Base-by-base conservation (phyloP, 2,888 invertebrate species). In the Aleiodes leptofemur region DNA sequence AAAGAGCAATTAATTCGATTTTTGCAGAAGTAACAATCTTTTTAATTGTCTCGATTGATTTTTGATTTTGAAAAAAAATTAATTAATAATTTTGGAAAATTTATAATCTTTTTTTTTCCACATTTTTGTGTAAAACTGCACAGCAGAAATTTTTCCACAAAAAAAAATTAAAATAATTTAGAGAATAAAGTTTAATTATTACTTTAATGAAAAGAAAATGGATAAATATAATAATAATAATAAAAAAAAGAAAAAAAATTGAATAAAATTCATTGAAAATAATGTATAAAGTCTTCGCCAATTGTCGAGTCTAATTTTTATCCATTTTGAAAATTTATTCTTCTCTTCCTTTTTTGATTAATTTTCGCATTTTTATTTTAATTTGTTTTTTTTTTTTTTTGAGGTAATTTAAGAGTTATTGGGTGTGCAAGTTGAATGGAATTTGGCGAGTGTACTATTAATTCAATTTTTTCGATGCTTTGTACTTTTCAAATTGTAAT, bases 241-340 rank as follows among this genome's bases (percentile, higher is more conserved):
- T 23, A 23, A 1, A 34, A 34, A 34, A 69, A 70, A 70, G 2
- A 1, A 34, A 34, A 34, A 69, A 70, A 70, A 70, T 23, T 72
- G 72, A 64, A 55, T 55, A 38, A 64, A 43, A 69, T 59, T 53
- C 69, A 69, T 11, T 57, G 51, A 69, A 69, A 68, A 79, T 78
- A 78, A 76, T 80, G 80, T 80, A 79, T 79, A 80, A 80, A 79
- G 77, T 77, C 78, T 77, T 76, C 76, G 76, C 76, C 76, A 77
- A 75, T 71, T 74, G 53, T 74, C 73, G 71, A 66, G 72, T 72
- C 72, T 69, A 74, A 74, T 34, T 79, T 74, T 76, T 74, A 76
- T 76, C 74, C 69, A 73, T 70, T 51, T 8, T 43, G 51, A 57
- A 53, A 69, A 69, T 29, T 7, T 64, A 13, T 48, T 43, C 16